Base-by-base conservation (phyloP, 2,888 invertebrate species). In the Rhingia campestris region DNA sequence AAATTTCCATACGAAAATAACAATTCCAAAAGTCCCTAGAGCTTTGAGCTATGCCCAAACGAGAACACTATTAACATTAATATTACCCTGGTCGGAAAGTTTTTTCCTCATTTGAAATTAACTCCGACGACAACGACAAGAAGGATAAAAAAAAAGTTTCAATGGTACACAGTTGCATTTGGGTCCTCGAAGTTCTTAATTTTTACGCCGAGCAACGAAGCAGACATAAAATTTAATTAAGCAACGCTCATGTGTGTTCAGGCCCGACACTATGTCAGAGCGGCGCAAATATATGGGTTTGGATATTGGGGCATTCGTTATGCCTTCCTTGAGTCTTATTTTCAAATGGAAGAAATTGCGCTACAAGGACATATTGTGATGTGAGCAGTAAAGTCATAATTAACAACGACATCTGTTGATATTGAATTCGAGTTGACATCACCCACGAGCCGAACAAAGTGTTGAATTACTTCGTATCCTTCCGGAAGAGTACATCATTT, bases 321-420 rank as follows among this genome's bases (percentile, higher is more conserved):
- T 53, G 64, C 30, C 10, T n/a, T 9, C 14, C 6, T 54, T 53
- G 5, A 32, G 59, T 22, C 35, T 10, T 35, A 14, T 3, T 10
- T 43, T n/a, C 41, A 22, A 5, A 10, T 43, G 32, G 41, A 33
- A 54, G 14, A 53, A 53, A 22, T 54, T 10, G 9, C 30, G 49
- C 14, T 30, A 32, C 4, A 49, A 30, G 49, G 32, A 6, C 22
- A 22, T 22, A 22, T n/a, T 22, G 22, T 22, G 22, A 22, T 22
- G 39, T 14, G 35, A 43, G 45, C 39, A 32, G 33, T n/a, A 7
- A 56, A 56, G 22, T 22, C 22, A 66, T 67, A 75, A 75, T 67
- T 75, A 67, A 59, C 67, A 58, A 14, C 51, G 58, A 35, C 66
- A 53, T 67, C 66, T 59, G 75, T 53, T 33, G 41, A 51, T 61